phyloP scores from a whole-genome alignment of 2,113 vertebrate genomes.

The Herpetotheres cachinnans region DNA sequence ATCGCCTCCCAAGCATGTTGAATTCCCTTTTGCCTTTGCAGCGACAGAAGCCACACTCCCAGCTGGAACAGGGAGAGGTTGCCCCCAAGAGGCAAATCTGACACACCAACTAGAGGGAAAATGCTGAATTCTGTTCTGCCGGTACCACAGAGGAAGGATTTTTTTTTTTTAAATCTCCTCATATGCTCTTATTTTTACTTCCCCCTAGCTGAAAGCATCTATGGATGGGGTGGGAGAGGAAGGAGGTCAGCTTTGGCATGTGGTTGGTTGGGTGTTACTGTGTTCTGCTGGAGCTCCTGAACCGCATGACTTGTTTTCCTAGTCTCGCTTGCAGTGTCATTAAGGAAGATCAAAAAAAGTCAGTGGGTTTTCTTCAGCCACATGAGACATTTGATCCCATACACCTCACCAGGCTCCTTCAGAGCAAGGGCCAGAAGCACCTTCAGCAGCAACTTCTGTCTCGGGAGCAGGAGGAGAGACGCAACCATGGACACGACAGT shows the following conservation, averaged over 20 bases:
- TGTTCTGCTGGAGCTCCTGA: neutral
- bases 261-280: neutral
- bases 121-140: neutral
- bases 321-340: neutral
- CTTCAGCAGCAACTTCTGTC: neutral
- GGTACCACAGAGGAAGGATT: neutral
- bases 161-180: neutral
- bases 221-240: neutral
- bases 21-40: neutral
- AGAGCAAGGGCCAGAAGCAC: neutral
- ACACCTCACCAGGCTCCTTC: neutral
- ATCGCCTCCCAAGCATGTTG: neutral
- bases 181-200: neutral
- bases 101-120: neutral
- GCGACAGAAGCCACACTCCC: neutral
- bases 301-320: neutral
- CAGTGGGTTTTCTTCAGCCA: neutral
- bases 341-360: constrained; percentile 35
- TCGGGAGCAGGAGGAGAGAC: neutral
- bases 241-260: neutral
- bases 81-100: constrained; percentile 52
- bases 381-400: neutral
- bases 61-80: neutral
- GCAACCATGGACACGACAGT: fast-evolving
- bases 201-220: neutral